Conservation (phyloP, 2,888 invertebrate species). For the Pyrgus malvae region DNA sequence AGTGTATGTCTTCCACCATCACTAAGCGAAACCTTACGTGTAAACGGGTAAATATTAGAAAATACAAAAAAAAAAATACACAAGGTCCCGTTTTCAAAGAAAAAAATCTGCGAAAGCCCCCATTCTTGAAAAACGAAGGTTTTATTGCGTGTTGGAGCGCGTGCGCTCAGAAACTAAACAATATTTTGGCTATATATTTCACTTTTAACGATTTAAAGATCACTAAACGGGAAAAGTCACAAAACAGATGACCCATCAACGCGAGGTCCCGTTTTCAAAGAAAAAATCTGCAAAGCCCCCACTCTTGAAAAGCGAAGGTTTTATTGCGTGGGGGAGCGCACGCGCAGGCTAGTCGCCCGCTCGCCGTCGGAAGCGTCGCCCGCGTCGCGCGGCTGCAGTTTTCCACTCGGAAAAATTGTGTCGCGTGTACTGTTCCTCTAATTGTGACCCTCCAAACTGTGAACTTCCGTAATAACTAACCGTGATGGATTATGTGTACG, state of each 20-base stretch:
- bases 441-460: slow-evolving; percentile 30
- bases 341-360: slow-evolving; percentile 61
- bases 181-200: not conserved
- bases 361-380: slow-evolving; percentile 62
- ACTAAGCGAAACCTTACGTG: no score
- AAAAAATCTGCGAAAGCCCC: slow-evolving; percentile 50
- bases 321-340: slow-evolving; percentile 62
- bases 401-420: slow-evolving; percentile 74
- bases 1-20: no score
- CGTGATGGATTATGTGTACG: slow-evolving; percentile 77
- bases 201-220: not conserved
- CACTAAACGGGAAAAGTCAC: not conserved
- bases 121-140: slow-evolving; percentile 72
- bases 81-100: slow-evolving; percentile 36
- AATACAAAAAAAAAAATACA: no score
- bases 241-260: slow-evolving; percentile 13
- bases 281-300: slow-evolving; percentile 52
- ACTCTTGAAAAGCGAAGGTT: slow-evolving; percentile 72
- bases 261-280: slow-evolving; percentile 35
- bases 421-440: slow-evolving; percentile 50
- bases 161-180: slow-evolving; percentile 17
- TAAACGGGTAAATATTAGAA: no score
- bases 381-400: slow-evolving; percentile 75
- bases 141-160: slow-evolving; percentile 63
- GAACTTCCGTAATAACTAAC: slow-evolving; percentile 29